Evolutionary conservation across 2,888 invertebrate genomes (phyloP).

Genomic region (Entomobrya proxima): DNA sequence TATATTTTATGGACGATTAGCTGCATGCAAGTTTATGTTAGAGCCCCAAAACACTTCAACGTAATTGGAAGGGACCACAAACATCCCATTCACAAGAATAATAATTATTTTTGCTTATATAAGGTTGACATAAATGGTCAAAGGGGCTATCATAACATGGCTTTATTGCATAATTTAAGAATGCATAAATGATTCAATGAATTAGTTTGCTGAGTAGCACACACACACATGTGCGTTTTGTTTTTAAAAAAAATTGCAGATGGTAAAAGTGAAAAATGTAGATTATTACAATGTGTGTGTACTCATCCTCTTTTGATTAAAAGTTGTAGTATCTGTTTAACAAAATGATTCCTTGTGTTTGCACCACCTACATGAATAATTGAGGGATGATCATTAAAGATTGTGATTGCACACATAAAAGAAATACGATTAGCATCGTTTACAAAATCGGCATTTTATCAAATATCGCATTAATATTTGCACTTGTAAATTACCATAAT

Average conservation of each 20-base stretch:
- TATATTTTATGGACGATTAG: not conserved
- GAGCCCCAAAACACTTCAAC: constrained; percentile 13
- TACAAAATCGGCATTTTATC: not conserved
- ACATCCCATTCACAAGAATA: constrained; percentile 7
- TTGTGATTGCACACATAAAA: no score
- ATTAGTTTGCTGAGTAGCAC: constrained; percentile 49
- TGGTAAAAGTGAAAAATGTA: constrained; percentile 24
- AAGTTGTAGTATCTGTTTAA: not conserved
- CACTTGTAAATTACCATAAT: constrained; percentile 9
- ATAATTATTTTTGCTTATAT: constrained; percentile 51
- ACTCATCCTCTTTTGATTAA: constrained; percentile 8
- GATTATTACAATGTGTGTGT: not conserved
- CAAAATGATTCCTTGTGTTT: not conserved
- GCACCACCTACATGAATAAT: not conserved
- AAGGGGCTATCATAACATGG: constrained; percentile 65
- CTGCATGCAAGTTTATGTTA: not conserved
- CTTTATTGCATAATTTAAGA: constrained; percentile 52
- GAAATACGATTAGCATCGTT: not conserved
- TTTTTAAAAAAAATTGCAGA: not conserved
- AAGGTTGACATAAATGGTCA: constrained; percentile 63
- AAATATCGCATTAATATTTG: constrained; percentile 23
- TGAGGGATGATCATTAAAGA: not conserved
- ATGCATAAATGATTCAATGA: constrained; percentile 50
- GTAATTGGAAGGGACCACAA: constrained; percentile 34
- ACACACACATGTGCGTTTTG: not conserved